phyloP scores from a whole-genome alignment of 2,888 invertebrate genomes.

The Plagodis pulveraria region DNA sequence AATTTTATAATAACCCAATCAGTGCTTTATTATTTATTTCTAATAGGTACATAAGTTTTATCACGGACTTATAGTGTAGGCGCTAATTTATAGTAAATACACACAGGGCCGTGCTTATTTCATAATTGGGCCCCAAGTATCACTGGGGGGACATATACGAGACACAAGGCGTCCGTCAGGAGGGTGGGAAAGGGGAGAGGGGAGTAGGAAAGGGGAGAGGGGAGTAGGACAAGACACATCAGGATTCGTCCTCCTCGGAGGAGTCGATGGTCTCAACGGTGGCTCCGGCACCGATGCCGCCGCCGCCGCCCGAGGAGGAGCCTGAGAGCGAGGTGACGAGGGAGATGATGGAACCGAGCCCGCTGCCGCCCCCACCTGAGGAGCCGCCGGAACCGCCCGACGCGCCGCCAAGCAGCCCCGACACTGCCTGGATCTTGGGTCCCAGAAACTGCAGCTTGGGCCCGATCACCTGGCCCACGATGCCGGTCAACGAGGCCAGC shows the following conservation, averaged over 20 bases:
- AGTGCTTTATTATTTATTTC: too few relatives aligned
- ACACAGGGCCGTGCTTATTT: too few relatives aligned
- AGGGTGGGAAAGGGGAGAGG: constrained; percentile 38
- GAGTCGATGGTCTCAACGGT: constrained; percentile 77
- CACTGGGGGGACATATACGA: neutral
- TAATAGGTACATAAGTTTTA: too few relatives aligned
- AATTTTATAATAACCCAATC: too few relatives aligned
- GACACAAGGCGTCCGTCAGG: constrained; percentile 63
- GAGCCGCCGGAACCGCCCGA: constrained; percentile 82
- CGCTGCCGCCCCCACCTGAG: constrained; percentile 72
- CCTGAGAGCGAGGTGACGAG: constrained; percentile 78
- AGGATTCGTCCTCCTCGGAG: constrained; percentile 76
- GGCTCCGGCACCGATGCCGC: constrained; percentile 54
- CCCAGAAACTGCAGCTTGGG: constrained; percentile 89
- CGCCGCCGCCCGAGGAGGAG: constrained; percentile 73
- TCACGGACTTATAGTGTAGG: too few relatives aligned
- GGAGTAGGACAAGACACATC: constrained; percentile 37
- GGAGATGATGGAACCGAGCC: constrained; percentile 77
- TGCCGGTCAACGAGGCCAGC: constrained; percentile 85
- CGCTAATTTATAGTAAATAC: too few relatives aligned
- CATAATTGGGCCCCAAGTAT: neutral
- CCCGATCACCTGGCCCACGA: constrained; percentile 89
- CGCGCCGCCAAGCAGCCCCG: constrained; percentile 83
- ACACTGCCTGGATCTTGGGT: constrained; percentile 85
- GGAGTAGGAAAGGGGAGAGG: constrained; percentile 31